Base-by-base conservation (phyloP, 2,113 vertebrate genomes). In the Notothenia coriiceps region DNA sequence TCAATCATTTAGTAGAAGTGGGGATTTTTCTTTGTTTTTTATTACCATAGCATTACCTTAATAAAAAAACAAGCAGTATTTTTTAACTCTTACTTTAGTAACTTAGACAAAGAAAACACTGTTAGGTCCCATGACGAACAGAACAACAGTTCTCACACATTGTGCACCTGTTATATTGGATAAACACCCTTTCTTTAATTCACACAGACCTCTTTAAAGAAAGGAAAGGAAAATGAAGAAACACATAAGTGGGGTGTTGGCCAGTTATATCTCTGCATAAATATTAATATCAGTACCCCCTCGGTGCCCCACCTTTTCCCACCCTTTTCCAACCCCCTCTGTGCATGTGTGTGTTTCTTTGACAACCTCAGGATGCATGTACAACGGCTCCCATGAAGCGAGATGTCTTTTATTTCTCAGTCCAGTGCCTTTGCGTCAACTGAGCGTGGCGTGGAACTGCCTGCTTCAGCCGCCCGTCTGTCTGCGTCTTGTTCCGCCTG, bases 321-420 rank as follows among this genome's bases (percentile, higher is more conserved):
- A 59, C 71, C 70, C 50, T 51, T 56, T 59, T 64, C 78, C 76
- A 75, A 66, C 62, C 77, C 82, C 80, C 86, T 80, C 72, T 70
- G 82, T 86, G 77, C 59, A 56, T 84, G 79, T 86, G 85, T 87
- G 64, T 87, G 49, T 83, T 74, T 87, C 67, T 83, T 87, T 93
- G 92, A 93, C 93, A 94, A 89, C 77, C 90, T 90, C 86, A 74
- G 90, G 84, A 88, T 85, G 91, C 87, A 79, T 92, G 91, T 93
- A 92, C 86, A 88, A 86, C 86, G 63, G 83, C 90, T 90, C 88
- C 90, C 76, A 85, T 92, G 91, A 93, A 90, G 87, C 90, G 85
- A 88, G 87, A 89, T 90, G 91, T 91, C 91, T 94, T 94, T 94
- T 90, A 93, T 92, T 94, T 94, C 92, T 92, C 93, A 93, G 90